Evolutionary conservation across 92 coral and sea anemone species (phyloP), one percentile per base, ranked within the genome.

Genomic region (Porites divaricata): DNA sequence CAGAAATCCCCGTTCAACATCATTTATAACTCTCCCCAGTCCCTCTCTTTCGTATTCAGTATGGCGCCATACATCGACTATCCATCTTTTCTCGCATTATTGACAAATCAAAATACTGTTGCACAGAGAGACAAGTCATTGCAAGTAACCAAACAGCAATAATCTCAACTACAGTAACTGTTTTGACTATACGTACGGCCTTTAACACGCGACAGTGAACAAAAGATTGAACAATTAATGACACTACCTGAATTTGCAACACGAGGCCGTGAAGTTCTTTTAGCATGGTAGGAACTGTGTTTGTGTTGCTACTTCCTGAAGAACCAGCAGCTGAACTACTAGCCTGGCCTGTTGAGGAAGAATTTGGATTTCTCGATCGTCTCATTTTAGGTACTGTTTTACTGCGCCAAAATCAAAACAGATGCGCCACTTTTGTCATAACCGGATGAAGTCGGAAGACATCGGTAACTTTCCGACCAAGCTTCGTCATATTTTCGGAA

Each of bases 241-340:
- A 4, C 52, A 8, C 41, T 52, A 92, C 99, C 99, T 96, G 99
- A 77, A 93, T 95, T 90, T 96, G 99, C 28, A 85, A 93, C 66
- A 95, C 92, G 35, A 96, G 92, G 19, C 90, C 81, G 48, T 96
- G 98, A 20, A 96, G 98, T 88, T 96, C 99, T 76, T 92, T 94
- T 73, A 96, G 90, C 64, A 96, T 82, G 57, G 92, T 84, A 26
- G 99, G 99, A 70, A 96, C 99, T 64, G 98, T 90, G 79, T 86
- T 89, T 53, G 85, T 79, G 74, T 72, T 81, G n/a, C 70, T 71
- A 25, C 23, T 71, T 22, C 66, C 54, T 59, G 86, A 73, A 62
- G 87, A 83, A 45, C 76, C 75, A 65, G 79, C 78, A 25, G 88
- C 26, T 67, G 83, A 80, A 72, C 87, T 85, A 63, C 77, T 86